A percentile compares a stretch with the other conserved stretches of the same genome.
These are phyloP conservation scores for Oryzias javanicus DNA, from an alignment of 2,113 vertebrate species.

Conservation along the genomic window DNA sequence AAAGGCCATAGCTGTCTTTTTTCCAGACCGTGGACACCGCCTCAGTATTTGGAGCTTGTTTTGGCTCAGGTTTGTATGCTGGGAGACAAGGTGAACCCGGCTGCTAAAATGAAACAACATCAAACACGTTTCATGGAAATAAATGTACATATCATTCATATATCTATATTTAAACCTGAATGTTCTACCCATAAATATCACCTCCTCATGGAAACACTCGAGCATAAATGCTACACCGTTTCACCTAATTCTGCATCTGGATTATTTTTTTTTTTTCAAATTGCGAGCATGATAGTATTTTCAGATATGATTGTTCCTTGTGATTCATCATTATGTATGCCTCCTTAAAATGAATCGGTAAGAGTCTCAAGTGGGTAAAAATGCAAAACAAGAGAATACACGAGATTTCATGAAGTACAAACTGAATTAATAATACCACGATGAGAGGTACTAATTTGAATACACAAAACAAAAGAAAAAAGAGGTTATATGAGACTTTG, in stretches of 20 bases:
- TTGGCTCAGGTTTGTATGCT: conserved; percentile 38
- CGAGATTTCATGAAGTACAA: too few species aligned
- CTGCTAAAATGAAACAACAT: conserved; percentile 6
- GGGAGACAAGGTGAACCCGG: conserved; percentile 21
- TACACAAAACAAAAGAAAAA: too few species aligned
- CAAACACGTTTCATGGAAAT: neutral
- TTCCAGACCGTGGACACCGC: conserved; percentile 33
- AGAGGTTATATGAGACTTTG: too few species aligned
- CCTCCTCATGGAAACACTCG: neutral
- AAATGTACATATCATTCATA: too few species aligned
- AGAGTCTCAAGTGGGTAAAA: too few species aligned
- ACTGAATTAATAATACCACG: too few species aligned
- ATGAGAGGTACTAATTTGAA: too few species aligned
- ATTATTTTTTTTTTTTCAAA: neutral
- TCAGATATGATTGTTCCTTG: too few species aligned
- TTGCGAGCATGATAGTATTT: neutral
- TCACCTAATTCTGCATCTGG: neutral
- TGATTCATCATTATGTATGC: too few species aligned
- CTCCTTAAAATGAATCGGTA: too few species aligned
- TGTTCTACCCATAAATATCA: neutral
- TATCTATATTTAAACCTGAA: too few species aligned
- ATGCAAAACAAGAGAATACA: too few species aligned
- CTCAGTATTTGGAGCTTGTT: conserved; percentile 33
- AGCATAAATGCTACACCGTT: neutral
- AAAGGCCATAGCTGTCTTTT: conserved; percentile 47